phyloP scores from a whole-genome alignment of 2,888 invertebrate genomes.

The Lymantria dispar region DNA sequence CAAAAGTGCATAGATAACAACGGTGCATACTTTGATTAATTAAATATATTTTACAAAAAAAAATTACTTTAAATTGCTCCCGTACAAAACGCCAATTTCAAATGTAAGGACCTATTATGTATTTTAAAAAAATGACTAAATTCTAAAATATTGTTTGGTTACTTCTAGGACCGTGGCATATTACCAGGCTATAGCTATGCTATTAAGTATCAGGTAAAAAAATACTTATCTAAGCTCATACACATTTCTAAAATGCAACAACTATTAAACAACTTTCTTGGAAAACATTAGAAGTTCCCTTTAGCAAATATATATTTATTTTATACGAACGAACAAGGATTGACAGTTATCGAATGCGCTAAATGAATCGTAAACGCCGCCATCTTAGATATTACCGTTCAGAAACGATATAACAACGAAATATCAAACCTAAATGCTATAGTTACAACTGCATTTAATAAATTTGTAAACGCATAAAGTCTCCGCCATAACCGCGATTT shows the following conservation, averaged over 20 bases:
- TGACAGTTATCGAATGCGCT: conserved; percentile 69
- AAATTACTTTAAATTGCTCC: too few relatives aligned
- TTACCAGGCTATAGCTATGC: too few relatives aligned
- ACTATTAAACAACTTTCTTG: conserved; percentile 48
- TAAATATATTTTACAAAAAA: too few relatives aligned
- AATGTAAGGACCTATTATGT: too few relatives aligned
- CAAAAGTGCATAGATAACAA: too few relatives aligned
- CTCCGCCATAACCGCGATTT: conserved; percentile 61
- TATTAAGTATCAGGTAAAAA: too few relatives aligned
- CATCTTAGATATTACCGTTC: conserved; percentile 25
- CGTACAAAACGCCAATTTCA: too few relatives aligned
- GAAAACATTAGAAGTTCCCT: conserved; percentile 55
- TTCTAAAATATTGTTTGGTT: too few relatives aligned
- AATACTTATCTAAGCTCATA: too few relatives aligned
- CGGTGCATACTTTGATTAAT: too few relatives aligned
- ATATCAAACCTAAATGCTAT: conserved; percentile 10
- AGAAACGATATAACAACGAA: conserved; percentile 14
- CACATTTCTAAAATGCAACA: neutral
- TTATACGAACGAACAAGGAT: conserved; percentile 58
- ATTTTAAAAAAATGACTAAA: too few relatives aligned
- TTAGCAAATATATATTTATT: conserved; percentile 66
- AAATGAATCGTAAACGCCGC: conserved; percentile 55
- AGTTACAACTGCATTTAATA: conserved; percentile 28
- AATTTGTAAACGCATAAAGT: conserved; percentile 57
- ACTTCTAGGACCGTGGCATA: too few relatives aligned